phyloP scores from a whole-genome alignment of 2,113 vertebrate species.

The Nycticryphes semicollaris region DNA sequence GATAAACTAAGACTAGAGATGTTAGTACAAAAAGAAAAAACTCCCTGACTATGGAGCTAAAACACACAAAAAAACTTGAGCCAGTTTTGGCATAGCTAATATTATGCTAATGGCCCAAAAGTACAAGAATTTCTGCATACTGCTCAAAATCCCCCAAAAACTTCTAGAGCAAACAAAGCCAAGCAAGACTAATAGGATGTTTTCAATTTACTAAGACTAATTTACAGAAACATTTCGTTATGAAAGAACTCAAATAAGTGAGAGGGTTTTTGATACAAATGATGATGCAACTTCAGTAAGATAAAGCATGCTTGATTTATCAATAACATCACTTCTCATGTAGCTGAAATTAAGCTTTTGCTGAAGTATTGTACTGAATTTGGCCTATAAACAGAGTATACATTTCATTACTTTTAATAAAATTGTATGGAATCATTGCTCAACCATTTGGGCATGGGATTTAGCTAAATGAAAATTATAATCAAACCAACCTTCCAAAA shows the following conservation, averaged over 20 bases:
- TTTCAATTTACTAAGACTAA: background rate
- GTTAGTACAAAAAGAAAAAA: background rate
- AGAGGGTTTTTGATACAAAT: background rate
- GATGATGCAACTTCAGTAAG: background rate
- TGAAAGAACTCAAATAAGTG: background rate
- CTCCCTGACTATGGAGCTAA: background rate
- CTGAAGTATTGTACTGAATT: background rate
- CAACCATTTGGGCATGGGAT: background rate
- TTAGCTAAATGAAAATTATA: slow-evolving; percentile 3
- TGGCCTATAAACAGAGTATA: background rate
- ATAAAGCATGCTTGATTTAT: slow-evolving; percentile 33
- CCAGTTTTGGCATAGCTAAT: background rate
- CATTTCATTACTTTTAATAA: slow-evolving; percentile 31
- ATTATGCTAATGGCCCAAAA: background rate
- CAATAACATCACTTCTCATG: slow-evolving; percentile 4
- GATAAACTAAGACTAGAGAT: background rate
- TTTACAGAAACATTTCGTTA: background rate
- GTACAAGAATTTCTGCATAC: background rate
- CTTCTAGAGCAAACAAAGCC: background rate
- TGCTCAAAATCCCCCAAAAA: background rate
- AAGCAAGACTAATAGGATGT: background rate
- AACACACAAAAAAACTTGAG: background rate
- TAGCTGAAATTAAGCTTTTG: slow-evolving; percentile 23
- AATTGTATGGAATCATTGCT: background rate
- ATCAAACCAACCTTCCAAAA: slow-evolving; percentile 27